These are phyloP conservation scores for Apotomis capreana DNA, from an alignment of 2,888 invertebrate genomes.

Conservation along the genomic window DNA sequence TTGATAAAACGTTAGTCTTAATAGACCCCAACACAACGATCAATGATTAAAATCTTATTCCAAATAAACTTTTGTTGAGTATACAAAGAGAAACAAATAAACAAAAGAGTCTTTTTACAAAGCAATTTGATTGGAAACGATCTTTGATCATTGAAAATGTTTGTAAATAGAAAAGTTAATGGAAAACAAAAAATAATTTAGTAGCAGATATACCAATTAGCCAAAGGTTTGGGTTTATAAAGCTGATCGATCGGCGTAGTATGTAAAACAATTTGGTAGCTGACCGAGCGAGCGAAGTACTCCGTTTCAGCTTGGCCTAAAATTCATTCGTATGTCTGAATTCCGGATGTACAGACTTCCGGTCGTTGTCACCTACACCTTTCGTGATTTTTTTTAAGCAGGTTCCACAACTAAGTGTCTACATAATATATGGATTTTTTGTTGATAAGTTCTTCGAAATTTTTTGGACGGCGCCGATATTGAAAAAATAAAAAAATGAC, in stretches of 20 bases:
- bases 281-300: no score
- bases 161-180: constrained; percentile 3
- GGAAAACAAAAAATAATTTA: background rate
- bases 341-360: no score
- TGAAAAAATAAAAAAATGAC: no score
- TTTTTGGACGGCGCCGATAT: no score
- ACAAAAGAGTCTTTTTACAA: constrained; percentile 31
- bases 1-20: background rate
- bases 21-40: background rate
- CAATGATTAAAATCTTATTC: constrained; percentile 19
- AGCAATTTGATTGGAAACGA: constrained; percentile 17
- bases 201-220: constrained; percentile 4
- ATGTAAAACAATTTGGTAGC: no score
- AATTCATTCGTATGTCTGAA: no score
- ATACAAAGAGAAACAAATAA: constrained; percentile 19
- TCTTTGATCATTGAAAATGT: constrained; percentile 27
- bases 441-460: no score
- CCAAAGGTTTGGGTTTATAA: background rate
- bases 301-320: no score
- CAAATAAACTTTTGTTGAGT: constrained; percentile 2
- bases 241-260: background rate
- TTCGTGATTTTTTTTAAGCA: no score
- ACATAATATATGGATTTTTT: no score
- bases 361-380: no score
- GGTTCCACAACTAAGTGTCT: no score